Percentiles rank a stretch among this genome's conserved stretches.
phyloP scores from a whole-genome alignment of 2,888 invertebrate species.

The Psylliodes chrysocephalus region DNA sequence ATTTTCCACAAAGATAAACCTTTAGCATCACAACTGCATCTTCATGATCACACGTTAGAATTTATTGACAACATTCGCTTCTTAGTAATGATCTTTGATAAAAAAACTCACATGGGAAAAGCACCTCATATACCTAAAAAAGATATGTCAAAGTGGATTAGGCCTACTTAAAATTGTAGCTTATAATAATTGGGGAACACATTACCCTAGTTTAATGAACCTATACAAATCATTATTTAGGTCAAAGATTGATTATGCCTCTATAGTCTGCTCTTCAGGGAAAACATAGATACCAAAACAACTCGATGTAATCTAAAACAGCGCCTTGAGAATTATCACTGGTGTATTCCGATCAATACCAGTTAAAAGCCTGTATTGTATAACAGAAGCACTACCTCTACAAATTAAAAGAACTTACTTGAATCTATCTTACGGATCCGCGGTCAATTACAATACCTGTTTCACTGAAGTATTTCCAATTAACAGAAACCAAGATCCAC shows the following conservation, averaged over 20 bases:
- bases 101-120: no score
- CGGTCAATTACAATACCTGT: neutral
- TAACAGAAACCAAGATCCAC: neutral
- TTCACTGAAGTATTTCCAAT: neutral
- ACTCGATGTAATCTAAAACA: no score
- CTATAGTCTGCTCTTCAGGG: slow-evolving; percentile 19
- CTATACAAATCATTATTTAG: slow-evolving; percentile 18
- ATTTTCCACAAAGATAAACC: neutral
- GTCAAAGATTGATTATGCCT: slow-evolving; percentile 20
- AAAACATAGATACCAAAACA: neutral
- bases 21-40: neutral
- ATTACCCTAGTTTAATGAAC: slow-evolving; percentile 1
- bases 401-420: neutral
- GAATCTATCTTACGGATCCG: neutral
- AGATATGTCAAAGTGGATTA: slow-evolving; percentile 8
- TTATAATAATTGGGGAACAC: slow-evolving; percentile 10
- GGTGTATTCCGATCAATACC: neutral
- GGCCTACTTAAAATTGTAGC: slow-evolving; percentile 13
- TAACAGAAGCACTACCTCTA: neutral
- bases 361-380: neutral
- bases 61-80: neutral
- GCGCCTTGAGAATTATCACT: no score
- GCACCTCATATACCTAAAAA: neutral
- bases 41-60: neutral
- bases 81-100: slow-evolving; percentile 16